Percentiles rank a stretch among this genome's conserved stretches.
Conservation (phyloP, 2,888 invertebrate genomes). For the Aporophyla nigra region DNA sequence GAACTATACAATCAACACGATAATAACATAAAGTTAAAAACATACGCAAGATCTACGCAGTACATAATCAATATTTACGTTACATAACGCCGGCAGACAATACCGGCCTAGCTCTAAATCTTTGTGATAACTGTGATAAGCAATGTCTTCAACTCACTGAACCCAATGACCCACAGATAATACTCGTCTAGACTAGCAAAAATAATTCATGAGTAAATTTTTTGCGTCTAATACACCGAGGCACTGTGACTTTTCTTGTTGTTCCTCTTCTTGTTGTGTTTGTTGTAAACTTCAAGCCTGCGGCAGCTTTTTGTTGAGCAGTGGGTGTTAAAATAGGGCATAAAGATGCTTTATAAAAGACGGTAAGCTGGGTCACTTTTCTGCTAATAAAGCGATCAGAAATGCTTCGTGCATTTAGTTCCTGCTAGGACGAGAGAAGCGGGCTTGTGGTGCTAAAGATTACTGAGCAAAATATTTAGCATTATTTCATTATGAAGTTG, state of each 20-base stretch:
- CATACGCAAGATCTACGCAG: constrained; percentile 24
- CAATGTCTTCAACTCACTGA: constrained; percentile 51
- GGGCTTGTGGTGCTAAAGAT: background rate
- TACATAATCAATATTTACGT: constrained; percentile 47
- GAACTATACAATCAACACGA: background rate
- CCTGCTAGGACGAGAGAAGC: background rate
- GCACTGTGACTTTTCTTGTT: background rate
- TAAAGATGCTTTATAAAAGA: background rate
- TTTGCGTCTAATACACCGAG: constrained; percentile 15
- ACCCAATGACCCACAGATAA: constrained; percentile 49
- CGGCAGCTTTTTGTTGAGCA: background rate
- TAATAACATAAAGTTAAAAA: background rate
- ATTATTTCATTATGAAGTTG: background rate
- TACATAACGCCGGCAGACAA: constrained; percentile 49
- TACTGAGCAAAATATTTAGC: background rate
- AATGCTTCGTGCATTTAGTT: too few relatives aligned
- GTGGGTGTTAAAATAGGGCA: constrained; percentile 4
- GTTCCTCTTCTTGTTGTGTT: background rate
- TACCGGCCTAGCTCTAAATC: constrained; percentile 62
- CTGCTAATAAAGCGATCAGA: background rate
- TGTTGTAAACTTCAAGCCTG: background rate
- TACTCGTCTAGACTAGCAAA: constrained; percentile 55
- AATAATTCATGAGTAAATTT: constrained; percentile 32
- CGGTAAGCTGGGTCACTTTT: background rate
- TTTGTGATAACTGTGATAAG: constrained; percentile 52